Conservation (phyloP, 2,797 vertebrate species). For the Gambelia wislizenii region DNA sequence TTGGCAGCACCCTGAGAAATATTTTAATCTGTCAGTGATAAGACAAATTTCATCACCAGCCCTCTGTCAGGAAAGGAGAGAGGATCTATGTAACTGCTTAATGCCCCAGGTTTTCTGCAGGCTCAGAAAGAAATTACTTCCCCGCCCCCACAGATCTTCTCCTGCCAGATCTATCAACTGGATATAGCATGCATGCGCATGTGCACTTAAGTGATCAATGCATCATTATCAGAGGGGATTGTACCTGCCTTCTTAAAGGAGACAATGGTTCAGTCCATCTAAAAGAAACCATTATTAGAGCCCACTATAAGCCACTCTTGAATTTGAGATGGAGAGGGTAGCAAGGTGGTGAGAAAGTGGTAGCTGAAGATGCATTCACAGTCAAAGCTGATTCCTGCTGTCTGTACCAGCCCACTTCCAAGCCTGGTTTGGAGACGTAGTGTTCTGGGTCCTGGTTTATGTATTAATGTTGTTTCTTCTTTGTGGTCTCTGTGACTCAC, state of each 20-base stretch:
- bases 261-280: neutral
- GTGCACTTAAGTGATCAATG: neutral
- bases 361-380: neutral
- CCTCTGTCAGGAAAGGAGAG: neutral
- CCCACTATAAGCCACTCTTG: neutral
- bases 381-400: neutral
- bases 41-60: neutral
- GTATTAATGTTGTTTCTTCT: neutral
- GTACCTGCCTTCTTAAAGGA: neutral
- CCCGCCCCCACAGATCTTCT: neutral
- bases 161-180: neutral
- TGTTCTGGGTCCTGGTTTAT: neutral
- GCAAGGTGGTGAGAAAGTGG: neutral
- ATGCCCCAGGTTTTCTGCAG: neutral
- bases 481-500: too few species aligned
- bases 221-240: neutral
- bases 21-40: neutral
- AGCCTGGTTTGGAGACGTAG: neutral
- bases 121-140: neutral
- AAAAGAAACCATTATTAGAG: neutral
- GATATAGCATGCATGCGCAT: neutral
- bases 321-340: neutral
- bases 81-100: neutral
- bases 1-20: neutral
- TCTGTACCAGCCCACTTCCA: neutral